Base-by-base conservation (phyloP, 2,888 invertebrate genomes). In the Ametastegia equiseti region DNA sequence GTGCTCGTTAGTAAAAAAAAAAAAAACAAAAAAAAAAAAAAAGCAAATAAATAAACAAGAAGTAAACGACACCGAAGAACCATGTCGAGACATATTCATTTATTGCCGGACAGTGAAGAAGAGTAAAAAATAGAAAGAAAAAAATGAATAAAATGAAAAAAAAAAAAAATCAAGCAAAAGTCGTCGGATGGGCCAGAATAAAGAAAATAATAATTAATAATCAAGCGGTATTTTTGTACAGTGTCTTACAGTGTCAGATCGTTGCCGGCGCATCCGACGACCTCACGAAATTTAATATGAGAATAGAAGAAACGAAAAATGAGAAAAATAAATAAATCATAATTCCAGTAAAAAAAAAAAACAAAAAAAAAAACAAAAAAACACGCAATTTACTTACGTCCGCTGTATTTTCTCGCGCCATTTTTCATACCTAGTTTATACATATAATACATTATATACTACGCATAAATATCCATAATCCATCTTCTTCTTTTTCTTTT, bases 171-270 rank as follows among this genome's bases (percentile, higher is more conserved):
- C 27, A 7, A 11, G n/a, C 36, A 83, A 83, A 84, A 86, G 87
- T 88, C 87, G 87, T 86, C 89, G 88, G 88, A 87, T 85, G 87
- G 87, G 87, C 86, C 85, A 83, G n/a, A 77, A 86, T 85, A 85
- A 86, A 65, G 80, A 80, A 67, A 84, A 84, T 85, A n/a, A 82
- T 82, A 82, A 84, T 84, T 82, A 82, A 84, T 84, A 86, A 86
- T 89, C 89, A 89, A 88, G 87, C 88, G 88, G 89, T 90, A 90
- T 90, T 90, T 90, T 90, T 90, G 89, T 90, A 90, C 90, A 89
- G 88, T 88, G 87, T 89, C 90, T 89, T 89, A 90, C 89, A 89
- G 88, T 88, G 84, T 89, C 86, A 83, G 86, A 86, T 88, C 87
- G 87, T 88, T 88, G 86, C 87, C 86, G 86, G 86, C 87, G 87